A percentile compares a stretch with the other conserved stretches of the same genome.
These are phyloP conservation scores for Dipus sagitta DNA, from an alignment of 2,797 vertebrate genomes.

Conservation along the genomic window DNA sequence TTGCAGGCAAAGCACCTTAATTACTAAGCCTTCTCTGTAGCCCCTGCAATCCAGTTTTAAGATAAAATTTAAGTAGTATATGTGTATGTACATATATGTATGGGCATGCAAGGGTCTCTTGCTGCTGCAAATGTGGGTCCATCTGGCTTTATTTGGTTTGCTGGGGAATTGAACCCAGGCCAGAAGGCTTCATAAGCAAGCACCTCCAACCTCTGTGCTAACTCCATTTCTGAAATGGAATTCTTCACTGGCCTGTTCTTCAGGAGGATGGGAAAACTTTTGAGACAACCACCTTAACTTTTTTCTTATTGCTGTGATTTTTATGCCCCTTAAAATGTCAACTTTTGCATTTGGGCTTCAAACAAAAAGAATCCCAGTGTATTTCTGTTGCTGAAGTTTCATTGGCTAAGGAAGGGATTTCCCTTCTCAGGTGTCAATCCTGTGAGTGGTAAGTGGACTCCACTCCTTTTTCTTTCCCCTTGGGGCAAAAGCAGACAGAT, in stretches of 20 bases:
- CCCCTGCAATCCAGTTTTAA: too few relatives aligned
- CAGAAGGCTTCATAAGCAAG: too few relatives aligned
- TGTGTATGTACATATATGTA: too few relatives aligned
- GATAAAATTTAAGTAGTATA: too few relatives aligned
- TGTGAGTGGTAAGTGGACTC: not conserved
- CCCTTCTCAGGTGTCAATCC: not conserved
- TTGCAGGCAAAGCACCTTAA: too few relatives aligned
- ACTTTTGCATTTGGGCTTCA: not conserved
- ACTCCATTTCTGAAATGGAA: not conserved
- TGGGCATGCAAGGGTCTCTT: too few relatives aligned
- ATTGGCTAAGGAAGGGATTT: not conserved
- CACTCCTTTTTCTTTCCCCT: not conserved
- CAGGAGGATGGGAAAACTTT: not conserved
- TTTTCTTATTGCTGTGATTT: not conserved
- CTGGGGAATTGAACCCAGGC: too few relatives aligned
- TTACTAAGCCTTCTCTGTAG: too few relatives aligned
- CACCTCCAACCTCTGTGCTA: too few relatives aligned
- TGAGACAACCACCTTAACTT: not conserved
- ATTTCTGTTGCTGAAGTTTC: not conserved
- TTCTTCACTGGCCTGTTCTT: not conserved
- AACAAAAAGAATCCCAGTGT: not conserved
- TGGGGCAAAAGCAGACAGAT: not conserved
- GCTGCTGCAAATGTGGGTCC: too few relatives aligned
- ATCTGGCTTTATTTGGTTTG: too few relatives aligned
- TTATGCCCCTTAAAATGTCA: not conserved